Conservation (phyloP, 2,113 vertebrate genomes). For the Orycteropus afer region DNA sequence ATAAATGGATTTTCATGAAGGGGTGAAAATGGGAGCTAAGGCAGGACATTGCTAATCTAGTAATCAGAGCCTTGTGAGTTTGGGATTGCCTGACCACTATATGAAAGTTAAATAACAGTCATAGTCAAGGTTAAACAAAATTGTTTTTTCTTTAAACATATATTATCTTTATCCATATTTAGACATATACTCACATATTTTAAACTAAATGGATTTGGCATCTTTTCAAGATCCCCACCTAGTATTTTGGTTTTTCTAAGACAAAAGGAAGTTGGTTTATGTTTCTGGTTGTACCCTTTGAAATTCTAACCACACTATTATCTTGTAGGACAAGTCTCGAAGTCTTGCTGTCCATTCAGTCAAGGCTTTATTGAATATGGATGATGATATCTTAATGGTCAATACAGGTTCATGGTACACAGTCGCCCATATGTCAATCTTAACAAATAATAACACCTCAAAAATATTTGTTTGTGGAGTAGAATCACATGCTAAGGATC, state of each 20-base stretch:
- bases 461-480: constrained; percentile 89
- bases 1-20: not conserved
- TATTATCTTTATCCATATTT: constrained; percentile 23
- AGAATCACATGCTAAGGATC: constrained; percentile 82
- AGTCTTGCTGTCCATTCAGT: constrained; percentile 90
- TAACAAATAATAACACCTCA: constrained; percentile 79
- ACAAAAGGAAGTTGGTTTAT: constrained; percentile 24
- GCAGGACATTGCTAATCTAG: not conserved
- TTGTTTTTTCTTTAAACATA: constrained; percentile 30
- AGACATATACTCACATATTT: constrained; percentile 29
- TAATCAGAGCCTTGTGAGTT: not conserved
- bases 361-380: constrained; percentile 84
- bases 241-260: constrained; percentile 28
- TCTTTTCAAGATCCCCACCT: not conserved
- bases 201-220: constrained; percentile 2
- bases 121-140: constrained; percentile 36
- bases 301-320: constrained; percentile 57
- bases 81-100: not conserved
- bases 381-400: constrained; percentile 89
- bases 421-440: constrained; percentile 88
- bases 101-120: not conserved
- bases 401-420: constrained; percentile 90
- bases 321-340: constrained; percentile 92
- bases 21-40: not conserved
- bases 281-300: not conserved